These are phyloP conservation scores for Dermochelys coriacea DNA, from an alignment of 2,797 vertebrate genomes.

Conservation along the genomic window DNA sequence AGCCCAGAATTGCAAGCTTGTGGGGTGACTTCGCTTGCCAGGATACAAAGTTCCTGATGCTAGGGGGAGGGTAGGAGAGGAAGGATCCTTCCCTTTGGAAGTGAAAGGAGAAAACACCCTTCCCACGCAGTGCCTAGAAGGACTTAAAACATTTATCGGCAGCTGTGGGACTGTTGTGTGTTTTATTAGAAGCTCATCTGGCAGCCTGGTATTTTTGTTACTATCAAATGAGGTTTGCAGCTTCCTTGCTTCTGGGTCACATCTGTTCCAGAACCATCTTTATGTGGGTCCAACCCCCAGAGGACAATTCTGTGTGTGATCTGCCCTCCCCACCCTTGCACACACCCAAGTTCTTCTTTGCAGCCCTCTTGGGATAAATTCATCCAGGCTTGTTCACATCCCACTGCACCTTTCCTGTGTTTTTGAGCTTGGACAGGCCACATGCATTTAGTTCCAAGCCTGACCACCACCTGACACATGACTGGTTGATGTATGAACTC, in stretches of 20 bases:
- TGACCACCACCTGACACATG: background rate
- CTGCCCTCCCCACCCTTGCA: background rate
- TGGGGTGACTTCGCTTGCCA: background rate
- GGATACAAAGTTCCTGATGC: background rate
- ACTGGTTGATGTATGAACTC: background rate
- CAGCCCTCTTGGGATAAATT: background rate
- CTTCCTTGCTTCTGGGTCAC: conserved; percentile 7
- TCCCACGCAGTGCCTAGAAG: background rate
- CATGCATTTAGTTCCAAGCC: background rate
- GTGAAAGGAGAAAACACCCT: background rate
- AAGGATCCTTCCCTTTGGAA: background rate
- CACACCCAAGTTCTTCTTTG: background rate
- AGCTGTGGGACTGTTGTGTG: background rate
- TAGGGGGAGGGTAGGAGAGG: background rate
- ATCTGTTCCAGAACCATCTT: conserved; percentile 28
- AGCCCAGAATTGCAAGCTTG: background rate
- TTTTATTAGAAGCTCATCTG: background rate
- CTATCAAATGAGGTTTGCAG: rapidly evolving
- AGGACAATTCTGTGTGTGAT: background rate
- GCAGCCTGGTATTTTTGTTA: background rate
- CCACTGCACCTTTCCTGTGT: background rate
- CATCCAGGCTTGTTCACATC: background rate
- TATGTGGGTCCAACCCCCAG: rapidly evolving
- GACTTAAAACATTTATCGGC: background rate
- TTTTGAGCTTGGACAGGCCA: background rate